Evolutionary conservation across 2,113 vertebrate species (phyloP).

Genomic region (Oostethus manadensis): DNA sequence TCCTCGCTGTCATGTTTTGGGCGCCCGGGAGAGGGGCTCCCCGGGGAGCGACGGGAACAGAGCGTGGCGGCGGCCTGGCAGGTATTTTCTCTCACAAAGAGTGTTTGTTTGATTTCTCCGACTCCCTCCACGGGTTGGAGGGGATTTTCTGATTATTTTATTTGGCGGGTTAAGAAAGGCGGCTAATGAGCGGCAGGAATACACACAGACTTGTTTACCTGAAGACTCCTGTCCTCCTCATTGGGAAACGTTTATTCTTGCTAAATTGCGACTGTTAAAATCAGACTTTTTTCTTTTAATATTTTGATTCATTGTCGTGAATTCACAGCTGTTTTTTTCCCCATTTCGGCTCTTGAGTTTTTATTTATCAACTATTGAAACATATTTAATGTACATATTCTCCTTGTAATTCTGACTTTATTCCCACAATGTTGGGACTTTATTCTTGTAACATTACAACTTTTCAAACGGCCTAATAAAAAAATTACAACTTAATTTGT

Average conservation of each 20-base stretch:
- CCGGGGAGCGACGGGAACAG: constrained; percentile 34
- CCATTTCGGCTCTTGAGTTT: too few species aligned
- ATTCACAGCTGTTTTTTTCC: too few species aligned
- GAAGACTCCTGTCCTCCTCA: constrained; percentile 53
- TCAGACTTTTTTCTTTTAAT: too few species aligned
- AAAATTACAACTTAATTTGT: too few species aligned
- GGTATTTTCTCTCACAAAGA: constrained; percentile 58
- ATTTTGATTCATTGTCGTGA: too few species aligned
- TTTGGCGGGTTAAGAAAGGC: constrained; percentile 86
- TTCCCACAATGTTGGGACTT: too few species aligned
- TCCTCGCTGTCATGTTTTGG: constrained; percentile 36
- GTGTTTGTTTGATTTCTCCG: constrained; percentile 52
- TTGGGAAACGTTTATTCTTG: constrained; percentile 24
- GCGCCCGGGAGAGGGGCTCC: constrained; percentile 42
- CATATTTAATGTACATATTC: too few species aligned
- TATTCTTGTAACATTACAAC: too few species aligned
- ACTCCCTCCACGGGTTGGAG: constrained; percentile 25
- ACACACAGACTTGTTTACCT: constrained; percentile 52
- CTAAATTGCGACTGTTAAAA: too few species aligned
- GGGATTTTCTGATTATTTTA: constrained; percentile 76
- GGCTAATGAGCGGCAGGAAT: constrained; percentile 92
- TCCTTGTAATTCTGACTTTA: too few species aligned
- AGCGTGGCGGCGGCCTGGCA: constrained; percentile 43
- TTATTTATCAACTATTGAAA: too few species aligned
- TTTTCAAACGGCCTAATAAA: too few species aligned